A percentile compares a stretch with the other conserved stretches of the same genome.
Evolutionary conservation across 2,797 vertebrate genomes (phyloP).

Genomic region (Calcarius lapponicus): DNA sequence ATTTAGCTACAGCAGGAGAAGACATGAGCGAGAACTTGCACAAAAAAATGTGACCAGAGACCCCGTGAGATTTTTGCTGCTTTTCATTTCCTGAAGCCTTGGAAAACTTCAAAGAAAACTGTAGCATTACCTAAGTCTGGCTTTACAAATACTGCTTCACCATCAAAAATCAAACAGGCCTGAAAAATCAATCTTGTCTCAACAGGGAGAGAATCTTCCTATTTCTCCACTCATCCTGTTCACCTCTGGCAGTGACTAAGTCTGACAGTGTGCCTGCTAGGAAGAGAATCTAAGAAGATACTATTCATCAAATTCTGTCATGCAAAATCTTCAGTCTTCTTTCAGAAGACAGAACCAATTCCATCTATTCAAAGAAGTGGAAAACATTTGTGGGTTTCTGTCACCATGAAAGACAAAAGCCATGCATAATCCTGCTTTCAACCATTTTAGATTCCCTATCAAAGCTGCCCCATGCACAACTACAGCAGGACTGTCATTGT

Average conservation of each 20-base stretch:
- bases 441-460: not conserved
- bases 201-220: conserved; percentile 8
- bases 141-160: not conserved
- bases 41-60: not conserved
- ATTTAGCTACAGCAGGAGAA: not conserved
- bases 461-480: not conserved
- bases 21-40: not conserved
- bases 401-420: conserved; percentile 1
- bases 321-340: conserved; percentile 50
- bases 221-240: not conserved
- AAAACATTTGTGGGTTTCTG: conserved; percentile 45
- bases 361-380: conserved; percentile 35
- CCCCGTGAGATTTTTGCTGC: not conserved
- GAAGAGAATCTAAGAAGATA: conserved; percentile 49
- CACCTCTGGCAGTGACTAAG: not conserved
- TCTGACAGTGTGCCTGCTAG: conserved; percentile 55
- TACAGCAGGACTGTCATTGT: not conserved
- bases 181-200: conserved; percentile 33
- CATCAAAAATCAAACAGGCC: not conserved
- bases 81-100: not conserved
- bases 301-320: conserved; percentile 35
- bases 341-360: conserved; percentile 56
- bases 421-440: not conserved
- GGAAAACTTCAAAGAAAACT: not conserved
- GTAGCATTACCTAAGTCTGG: not conserved